Base-by-base conservation (phyloP, 2,888 invertebrate genomes). In the Baronia brevicornis region DNA sequence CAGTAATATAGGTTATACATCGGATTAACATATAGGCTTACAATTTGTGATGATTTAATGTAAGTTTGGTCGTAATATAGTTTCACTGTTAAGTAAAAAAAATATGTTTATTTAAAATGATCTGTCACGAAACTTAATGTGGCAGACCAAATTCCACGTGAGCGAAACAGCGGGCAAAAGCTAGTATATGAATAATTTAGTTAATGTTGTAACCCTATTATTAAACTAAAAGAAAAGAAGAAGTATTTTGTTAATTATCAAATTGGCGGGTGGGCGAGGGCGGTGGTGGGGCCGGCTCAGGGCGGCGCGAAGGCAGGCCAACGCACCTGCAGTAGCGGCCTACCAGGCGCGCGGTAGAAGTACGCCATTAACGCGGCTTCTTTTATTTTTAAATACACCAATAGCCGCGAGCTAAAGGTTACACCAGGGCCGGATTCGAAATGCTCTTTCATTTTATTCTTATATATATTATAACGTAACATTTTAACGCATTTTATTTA, bases 371-470 rank as follows among this genome's bases (percentile, higher is more conserved):
- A 75, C 71, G 67, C 67, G 45, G 52, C 55, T 65, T 67, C 72
- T 79, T 82, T 82, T 80, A 77, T 82, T 84, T 82, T 80, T 78
- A 69, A 67, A 68, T 56, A 61, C 67, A 48, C 50, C 61, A 71
- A 74, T 73, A 65, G 78, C 82, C 74, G 59, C 73, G 61, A 80
- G 80, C 73, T 75, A 84, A 82, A 84, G 82, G 82, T 82, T 82
- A 84, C 51, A 35, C 24, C 77, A 69, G 79, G 50, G 62, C 47
- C 52, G 75, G 48, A 77, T 38, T 70, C 7, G 8, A 1, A 8
- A 6, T 4, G 21, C 9, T 6, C 6, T 17, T 5, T 10, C n/a
- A n/a, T n/a, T 13, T 14, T 8, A 7, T 14, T 9, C 7, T 15
- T 8, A 9, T 7, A 5, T n/a, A 5, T 5, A 8, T 12, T 5